phyloP scores from a whole-genome alignment of 2,888 invertebrate species.

The Apodemia mormo region DNA sequence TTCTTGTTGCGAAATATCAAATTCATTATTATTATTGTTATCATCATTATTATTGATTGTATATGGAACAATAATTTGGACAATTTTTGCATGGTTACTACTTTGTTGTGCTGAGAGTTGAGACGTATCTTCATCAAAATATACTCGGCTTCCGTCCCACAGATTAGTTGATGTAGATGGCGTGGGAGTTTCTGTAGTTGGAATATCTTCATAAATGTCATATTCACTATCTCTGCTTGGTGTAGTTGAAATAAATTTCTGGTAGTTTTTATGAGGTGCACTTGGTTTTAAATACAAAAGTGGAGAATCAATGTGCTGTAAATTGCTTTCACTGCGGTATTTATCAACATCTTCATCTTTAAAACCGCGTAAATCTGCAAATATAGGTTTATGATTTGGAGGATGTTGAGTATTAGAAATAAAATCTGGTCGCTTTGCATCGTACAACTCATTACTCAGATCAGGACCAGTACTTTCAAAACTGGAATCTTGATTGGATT shows the following conservation, averaged over 20 bases:
- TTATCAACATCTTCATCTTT: constrained; percentile 72
- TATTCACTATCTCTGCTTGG: constrained; percentile 59
- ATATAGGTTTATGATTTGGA: constrained; percentile 57
- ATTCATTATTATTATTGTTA: constrained; percentile 36
- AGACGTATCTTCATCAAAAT: constrained; percentile 50
- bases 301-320: constrained; percentile 82
- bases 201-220: constrained; percentile 69
- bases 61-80: constrained; percentile 92
- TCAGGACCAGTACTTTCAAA: constrained; percentile 70
- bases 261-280: constrained; percentile 79
- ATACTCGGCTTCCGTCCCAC: constrained; percentile 59
- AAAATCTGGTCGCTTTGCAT: constrained; percentile 54
- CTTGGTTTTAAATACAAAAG: constrained; percentile 77
- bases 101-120: constrained; percentile 48
- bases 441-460: constrained; percentile 62
- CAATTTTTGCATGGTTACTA: constrained; percentile 82
- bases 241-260: constrained; percentile 61
- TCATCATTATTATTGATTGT: constrained; percentile 75
- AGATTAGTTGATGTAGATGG: constrained; percentile 44
- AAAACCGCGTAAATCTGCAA: constrained; percentile 68
- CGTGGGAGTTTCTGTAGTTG: constrained; percentile 53
- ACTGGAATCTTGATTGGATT: constrained; percentile 64
- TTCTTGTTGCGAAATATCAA: constrained; percentile 52
- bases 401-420: constrained; percentile 48
- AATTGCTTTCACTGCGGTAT: constrained; percentile 69